Percentiles rank a stretch among this genome's conserved stretches.
phyloP scores from a whole-genome alignment of 2,113 vertebrate genomes.

The Petrocephalus zakoni region DNA sequence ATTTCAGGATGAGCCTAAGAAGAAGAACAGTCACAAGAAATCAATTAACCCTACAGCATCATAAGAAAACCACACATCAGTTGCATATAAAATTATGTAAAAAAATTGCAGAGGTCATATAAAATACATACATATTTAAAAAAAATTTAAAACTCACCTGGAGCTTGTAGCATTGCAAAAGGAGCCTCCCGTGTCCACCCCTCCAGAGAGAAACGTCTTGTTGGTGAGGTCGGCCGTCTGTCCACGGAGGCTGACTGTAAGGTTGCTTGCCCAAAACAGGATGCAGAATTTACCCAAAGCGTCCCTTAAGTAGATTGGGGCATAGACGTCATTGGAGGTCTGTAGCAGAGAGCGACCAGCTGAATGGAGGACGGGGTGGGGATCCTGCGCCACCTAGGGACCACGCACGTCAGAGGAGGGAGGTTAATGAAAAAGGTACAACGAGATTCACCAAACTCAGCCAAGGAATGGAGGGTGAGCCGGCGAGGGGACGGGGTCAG shows the following conservation, averaged over 20 bases:
- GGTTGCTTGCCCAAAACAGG: slow-evolving; percentile 75
- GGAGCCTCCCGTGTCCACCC: slow-evolving; percentile 40
- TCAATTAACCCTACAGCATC: background rate
- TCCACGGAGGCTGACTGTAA: slow-evolving; percentile 44
- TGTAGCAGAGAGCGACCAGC: slow-evolving; percentile 71
- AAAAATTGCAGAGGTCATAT: background rate
- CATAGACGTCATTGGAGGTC: slow-evolving; percentile 10
- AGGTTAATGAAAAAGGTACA: background rate
- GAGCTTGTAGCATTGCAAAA: slow-evolving; percentile 49
- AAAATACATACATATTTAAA: background rate
- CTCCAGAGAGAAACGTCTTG: slow-evolving; percentile 38
- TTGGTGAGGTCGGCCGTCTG: slow-evolving; percentile 54
- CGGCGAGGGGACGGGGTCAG: background rate
- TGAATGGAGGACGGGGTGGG: slow-evolving; percentile 28
- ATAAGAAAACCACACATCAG: background rate
- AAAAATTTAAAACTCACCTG: slow-evolving; percentile 49
- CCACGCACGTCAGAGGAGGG: background rate
- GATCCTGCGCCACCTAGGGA: slow-evolving; percentile 61
- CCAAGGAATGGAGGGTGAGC: background rate
- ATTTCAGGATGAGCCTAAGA: slow-evolving; percentile 57
- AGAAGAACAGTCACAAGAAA: background rate
- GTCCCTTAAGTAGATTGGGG: no score
- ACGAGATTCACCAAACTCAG: background rate
- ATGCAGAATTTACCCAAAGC: slow-evolving; percentile 63
- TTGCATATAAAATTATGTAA: background rate